Percentiles rank a stretch among this genome's conserved stretches.
These are phyloP conservation scores for Oligia strigilis DNA, from an alignment of 2,888 invertebrate species.

Conservation along the genomic window DNA sequence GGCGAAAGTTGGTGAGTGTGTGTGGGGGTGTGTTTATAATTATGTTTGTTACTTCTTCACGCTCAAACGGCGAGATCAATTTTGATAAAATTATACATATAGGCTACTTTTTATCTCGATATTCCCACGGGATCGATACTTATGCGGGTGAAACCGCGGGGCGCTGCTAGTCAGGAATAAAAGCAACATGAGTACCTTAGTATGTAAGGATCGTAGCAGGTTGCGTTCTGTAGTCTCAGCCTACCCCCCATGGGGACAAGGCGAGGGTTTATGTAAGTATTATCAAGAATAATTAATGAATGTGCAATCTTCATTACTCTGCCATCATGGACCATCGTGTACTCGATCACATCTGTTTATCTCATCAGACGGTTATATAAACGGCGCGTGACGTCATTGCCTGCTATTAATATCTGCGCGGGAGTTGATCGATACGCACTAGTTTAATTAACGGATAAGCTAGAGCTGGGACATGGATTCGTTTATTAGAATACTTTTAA, in stretches of 20 bases:
- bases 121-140: too few relatives aligned
- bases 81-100: too few relatives aligned
- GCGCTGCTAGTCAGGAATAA: background rate
- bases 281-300: constrained; percentile 8
- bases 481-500: background rate
- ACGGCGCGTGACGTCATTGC: constrained; percentile 44
- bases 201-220: background rate
- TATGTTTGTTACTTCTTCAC: too few relatives aligned
- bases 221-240: background rate
- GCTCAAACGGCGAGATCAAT: too few relatives aligned
- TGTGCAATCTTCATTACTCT: constrained; percentile 4
- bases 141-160: too few relatives aligned
- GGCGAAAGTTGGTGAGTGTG: too few relatives aligned
- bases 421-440: constrained; percentile 56
- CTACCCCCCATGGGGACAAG: background rate
- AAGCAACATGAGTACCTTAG: background rate
- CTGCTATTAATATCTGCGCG: constrained; percentile 53
- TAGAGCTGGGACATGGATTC: constrained; percentile 9
- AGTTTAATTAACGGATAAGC: constrained; percentile 49
- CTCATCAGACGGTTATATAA: constrained; percentile 46
- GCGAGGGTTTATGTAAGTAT: background rate
- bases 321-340: constrained; percentile 23
- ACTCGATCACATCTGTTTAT: constrained; percentile 40
- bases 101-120: too few relatives aligned
- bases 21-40: too few relatives aligned